Percentiles rank a stretch among this genome's conserved stretches.
phyloP scores from a whole-genome alignment of 2,113 vertebrate species.

The Carlito syrichta region DNA sequence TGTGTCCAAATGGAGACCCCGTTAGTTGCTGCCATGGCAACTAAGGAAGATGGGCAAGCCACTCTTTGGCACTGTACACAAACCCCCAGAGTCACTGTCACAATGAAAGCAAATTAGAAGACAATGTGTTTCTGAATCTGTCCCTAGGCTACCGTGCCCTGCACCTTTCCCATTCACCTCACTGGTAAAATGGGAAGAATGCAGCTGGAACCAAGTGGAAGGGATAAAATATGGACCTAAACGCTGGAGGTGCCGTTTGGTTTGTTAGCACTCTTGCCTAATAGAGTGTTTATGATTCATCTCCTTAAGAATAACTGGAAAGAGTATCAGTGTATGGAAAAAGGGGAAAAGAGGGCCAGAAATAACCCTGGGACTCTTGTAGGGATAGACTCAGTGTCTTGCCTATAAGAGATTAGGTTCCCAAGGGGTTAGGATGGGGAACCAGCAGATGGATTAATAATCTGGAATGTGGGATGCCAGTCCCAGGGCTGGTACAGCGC shows the following conservation, averaged over 20 bases:
- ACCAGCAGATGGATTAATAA: not conserved
- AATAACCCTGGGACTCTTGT: not conserved
- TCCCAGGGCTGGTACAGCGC: not conserved
- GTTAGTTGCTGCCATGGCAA: slow-evolving; percentile 69
- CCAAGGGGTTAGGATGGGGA: not conserved
- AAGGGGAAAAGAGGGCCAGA: not conserved
- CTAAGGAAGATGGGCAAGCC: slow-evolving; percentile 71
- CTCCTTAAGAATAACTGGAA: not conserved
- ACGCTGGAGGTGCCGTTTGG: not conserved
- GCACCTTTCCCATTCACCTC: not conserved
- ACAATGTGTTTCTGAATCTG: not conserved
- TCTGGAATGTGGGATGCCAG: not conserved
- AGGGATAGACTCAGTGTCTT: not conserved
- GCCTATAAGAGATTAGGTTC: not conserved
- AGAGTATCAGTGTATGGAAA: not conserved
- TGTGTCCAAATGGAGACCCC: slow-evolving; percentile 66
- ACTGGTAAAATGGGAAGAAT: slow-evolving; percentile 58
- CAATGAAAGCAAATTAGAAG: slow-evolving; percentile 40
- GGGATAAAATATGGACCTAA: not conserved
- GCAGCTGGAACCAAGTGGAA: not conserved
- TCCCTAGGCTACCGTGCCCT: not conserved
- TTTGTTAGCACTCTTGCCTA: not conserved
- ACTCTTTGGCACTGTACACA: not conserved
- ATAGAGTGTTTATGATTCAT: not conserved
- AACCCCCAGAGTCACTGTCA: slow-evolving; percentile 16